These are phyloP conservation scores for Mythimna lalbum DNA, from an alignment of 2,888 invertebrate species.

Conservation along the genomic window DNA sequence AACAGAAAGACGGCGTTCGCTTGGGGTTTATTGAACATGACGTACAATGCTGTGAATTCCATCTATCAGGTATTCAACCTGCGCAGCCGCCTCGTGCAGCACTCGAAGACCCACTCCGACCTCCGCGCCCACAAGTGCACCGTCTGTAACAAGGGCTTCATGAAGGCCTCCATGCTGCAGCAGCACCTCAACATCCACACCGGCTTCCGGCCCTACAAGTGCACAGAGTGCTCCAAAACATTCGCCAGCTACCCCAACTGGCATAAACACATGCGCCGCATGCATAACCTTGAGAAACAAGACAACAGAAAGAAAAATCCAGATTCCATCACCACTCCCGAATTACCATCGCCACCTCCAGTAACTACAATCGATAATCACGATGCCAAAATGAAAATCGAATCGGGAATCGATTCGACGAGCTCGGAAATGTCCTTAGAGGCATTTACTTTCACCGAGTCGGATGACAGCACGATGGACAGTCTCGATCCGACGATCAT, in stretches of 20 bases:
- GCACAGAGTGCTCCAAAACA: slow-evolving; percentile 88
- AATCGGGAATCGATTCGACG: slow-evolving; percentile 65
- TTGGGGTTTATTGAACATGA: too few relatives aligned
- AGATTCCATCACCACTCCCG: slow-evolving; percentile 13
- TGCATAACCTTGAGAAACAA: slow-evolving; percentile 75
- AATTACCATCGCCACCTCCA: slow-evolving; percentile 23
- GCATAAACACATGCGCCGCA: slow-evolving; percentile 88
- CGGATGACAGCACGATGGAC: slow-evolving; percentile 74
- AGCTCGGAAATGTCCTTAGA: slow-evolving; percentile 68
- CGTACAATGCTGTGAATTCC: not conserved
- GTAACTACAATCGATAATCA: slow-evolving; percentile 42
- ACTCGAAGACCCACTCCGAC: slow-evolving; percentile 80
- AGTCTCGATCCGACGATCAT: slow-evolving; percentile 71
- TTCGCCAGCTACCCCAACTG: slow-evolving; percentile 91
- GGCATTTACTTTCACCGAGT: slow-evolving; percentile 56
- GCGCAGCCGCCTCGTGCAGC: slow-evolving; percentile 76
- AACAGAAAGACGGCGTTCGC: too few relatives aligned
- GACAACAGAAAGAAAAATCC: slow-evolving; percentile 40
- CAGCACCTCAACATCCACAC: slow-evolving; percentile 91
- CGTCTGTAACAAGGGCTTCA: slow-evolving; percentile 88
- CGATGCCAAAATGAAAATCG: slow-evolving; percentile 52
- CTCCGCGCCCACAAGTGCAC: slow-evolving; percentile 87
- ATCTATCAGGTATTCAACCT: slow-evolving; percentile 80
- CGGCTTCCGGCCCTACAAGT: slow-evolving; percentile 89
- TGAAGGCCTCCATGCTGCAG: slow-evolving; percentile 72